Evolutionary conservation across 2,888 invertebrate genomes (phyloP).

Genomic region (Parnassius mnemosyne): DNA sequence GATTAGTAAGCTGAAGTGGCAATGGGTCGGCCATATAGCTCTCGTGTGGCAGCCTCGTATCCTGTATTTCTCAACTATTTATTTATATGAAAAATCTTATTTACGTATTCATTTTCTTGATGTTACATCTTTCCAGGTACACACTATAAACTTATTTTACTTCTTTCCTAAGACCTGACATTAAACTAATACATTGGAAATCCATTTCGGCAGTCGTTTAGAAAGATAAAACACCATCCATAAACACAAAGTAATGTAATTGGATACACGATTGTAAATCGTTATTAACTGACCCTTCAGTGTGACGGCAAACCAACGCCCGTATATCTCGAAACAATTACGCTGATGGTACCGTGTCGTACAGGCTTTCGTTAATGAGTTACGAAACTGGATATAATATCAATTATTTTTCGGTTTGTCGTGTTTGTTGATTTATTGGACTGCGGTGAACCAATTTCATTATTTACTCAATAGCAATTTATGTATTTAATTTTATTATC

Average conservation of each 20-base stretch:
- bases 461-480: neutral
- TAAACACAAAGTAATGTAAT: neutral
- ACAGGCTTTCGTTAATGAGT: constrained; percentile 2
- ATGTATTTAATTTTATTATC: neutral
- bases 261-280: neutral
- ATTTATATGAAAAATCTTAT: too few species aligned
- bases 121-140: too few species aligned
- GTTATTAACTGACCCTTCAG: constrained; percentile 5
- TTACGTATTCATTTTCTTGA: too few species aligned
- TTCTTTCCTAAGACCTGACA: too few species aligned
- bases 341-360: neutral
- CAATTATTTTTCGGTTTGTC: constrained; percentile 8
- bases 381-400: constrained; percentile 10
- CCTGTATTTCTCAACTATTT: too few species aligned
- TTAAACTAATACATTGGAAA: too few species aligned
- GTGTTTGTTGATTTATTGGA: constrained; percentile 10
- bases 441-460: neutral
- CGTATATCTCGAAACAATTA: constrained; percentile 8
- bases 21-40: too few species aligned
- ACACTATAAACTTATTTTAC: too few species aligned
- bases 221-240: too few species aligned
- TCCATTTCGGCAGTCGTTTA: too few species aligned
- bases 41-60: too few species aligned
- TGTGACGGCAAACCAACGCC: neutral
- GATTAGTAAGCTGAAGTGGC: too few species aligned